Evolutionary conservation across 2,888 invertebrate genomes (phyloP).

Genomic region (Megamerina dolium): DNA sequence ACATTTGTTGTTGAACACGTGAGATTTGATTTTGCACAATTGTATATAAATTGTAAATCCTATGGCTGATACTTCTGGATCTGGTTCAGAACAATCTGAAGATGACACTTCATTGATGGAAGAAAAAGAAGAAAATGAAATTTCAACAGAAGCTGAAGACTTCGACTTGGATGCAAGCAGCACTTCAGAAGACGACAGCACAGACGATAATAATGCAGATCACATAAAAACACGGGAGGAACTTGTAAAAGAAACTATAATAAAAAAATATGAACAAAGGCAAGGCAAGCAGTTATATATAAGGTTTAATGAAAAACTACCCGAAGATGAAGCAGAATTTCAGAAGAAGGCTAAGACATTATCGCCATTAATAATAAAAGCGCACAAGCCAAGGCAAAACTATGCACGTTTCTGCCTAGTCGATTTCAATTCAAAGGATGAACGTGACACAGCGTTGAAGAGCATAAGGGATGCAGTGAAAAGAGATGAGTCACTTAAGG

Average conservation of each 20-base stretch:
- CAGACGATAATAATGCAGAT: conserved; percentile 9
- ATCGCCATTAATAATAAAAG: conserved; percentile 29
- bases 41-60: too few relatives aligned
- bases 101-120: too few relatives aligned
- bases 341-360: conserved; percentile 27
- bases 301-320: conserved; percentile 37
- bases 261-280: conserved; percentile 29
- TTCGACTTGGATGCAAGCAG: conserved; percentile 27
- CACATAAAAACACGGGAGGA: conserved; percentile 22
- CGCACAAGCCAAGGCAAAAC: conserved; percentile 38
- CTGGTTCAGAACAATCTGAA: too few relatives aligned
- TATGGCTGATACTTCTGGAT: too few relatives aligned
- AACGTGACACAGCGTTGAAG: conserved; percentile 31
- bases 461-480: conserved; percentile 22
- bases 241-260: conserved; percentile 24
- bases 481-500: conserved; percentile 23
- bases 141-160: conserved; percentile 4
- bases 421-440: conserved; percentile 31
- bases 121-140: too few relatives aligned
- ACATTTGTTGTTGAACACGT: too few relatives aligned
- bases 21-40: too few relatives aligned
- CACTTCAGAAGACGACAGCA: conserved; percentile 31
- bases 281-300: conserved; percentile 39
- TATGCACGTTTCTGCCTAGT: conserved; percentile 41
- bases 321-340: conserved; percentile 30